A percentile compares a stretch with the other conserved stretches of the same genome.
phyloP scores from a whole-genome alignment of 2,113 vertebrate genomes.

The Larimichthys polyactis region DNA sequence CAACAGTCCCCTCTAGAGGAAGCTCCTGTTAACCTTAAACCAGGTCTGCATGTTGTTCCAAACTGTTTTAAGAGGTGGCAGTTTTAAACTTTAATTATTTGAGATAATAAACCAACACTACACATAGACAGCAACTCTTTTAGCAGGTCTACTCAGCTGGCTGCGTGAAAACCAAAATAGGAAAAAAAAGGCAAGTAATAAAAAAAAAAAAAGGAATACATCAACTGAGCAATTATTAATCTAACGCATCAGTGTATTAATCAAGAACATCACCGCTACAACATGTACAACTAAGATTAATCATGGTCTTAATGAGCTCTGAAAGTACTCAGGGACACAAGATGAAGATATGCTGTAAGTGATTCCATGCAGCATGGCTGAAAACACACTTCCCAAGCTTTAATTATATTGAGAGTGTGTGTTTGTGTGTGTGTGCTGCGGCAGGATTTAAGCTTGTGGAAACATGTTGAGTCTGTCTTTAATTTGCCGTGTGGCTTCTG shows the following conservation, averaged over 20 bases:
- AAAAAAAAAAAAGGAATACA: background rate
- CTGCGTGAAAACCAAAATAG: background rate
- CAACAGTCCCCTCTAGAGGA: too few relatives aligned
- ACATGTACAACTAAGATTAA: constrained; percentile 6
- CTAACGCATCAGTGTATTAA: background rate
- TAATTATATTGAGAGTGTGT: background rate
- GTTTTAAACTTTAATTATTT: too few relatives aligned
- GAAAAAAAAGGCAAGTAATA: background rate
- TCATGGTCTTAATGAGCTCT: constrained; percentile 13
- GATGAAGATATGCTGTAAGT: constrained; percentile 28
- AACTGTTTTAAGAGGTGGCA: too few relatives aligned
- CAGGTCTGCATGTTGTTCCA: too few relatives aligned
- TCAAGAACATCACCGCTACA: background rate
- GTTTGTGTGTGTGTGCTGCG: background rate
- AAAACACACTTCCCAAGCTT: background rate
- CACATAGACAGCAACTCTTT: background rate
- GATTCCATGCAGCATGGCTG: background rate
- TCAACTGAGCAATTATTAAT: background rate
- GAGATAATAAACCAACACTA: too few relatives aligned
- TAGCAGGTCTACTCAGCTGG: background rate
- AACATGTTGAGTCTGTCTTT: constrained; percentile 2
- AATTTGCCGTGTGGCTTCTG: constrained; percentile 27
- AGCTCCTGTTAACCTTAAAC: too few relatives aligned
- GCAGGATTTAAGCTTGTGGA: background rate
- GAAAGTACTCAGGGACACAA: background rate